Conservation (phyloP, 1,140 invertebrate species). For the Drosophila kohkoa region DNA sequence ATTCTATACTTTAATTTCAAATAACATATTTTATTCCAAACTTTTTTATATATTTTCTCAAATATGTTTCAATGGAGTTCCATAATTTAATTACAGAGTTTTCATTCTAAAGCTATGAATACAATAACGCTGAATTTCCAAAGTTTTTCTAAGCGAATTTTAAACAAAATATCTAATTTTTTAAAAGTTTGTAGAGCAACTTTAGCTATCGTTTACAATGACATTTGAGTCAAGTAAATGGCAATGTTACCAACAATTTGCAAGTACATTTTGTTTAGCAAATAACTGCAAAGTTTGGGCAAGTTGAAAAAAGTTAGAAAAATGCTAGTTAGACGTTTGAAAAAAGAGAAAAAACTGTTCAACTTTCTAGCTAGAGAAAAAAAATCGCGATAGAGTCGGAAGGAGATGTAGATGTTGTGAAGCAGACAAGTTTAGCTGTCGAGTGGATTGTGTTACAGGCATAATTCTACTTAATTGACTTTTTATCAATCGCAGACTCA, state of each 20-base stretch:
- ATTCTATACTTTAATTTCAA: no score
- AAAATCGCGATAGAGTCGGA: neutral
- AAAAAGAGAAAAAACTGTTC: constrained; percentile 5
- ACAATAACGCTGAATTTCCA: no score
- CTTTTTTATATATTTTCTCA: no score
- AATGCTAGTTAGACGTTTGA: neutral
- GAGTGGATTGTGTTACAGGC: constrained; percentile 21
- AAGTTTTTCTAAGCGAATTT: no score
- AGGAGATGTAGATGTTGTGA: constrained; percentile 1
- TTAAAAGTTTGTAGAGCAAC: constrained; percentile 1
- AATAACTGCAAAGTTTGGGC: neutral
- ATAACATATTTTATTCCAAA: no score
- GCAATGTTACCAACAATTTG: neutral
- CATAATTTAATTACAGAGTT: no score
- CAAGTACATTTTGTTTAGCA: constrained; percentile 3
- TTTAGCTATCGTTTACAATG: neutral
- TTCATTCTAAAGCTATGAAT: no score
- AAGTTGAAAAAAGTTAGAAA: constrained; percentile 3
- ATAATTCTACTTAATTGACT: constrained; percentile 67
- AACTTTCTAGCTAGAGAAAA: neutral
- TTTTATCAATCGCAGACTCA: constrained; percentile 79
- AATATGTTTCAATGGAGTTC: no score
- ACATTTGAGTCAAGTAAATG: constrained; percentile 1
- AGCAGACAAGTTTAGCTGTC: constrained; percentile 7
- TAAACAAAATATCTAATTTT: neutral